Percentiles rank a stretch among this genome's conserved stretches.
phyloP scores from a whole-genome alignment of 2,113 vertebrate genomes.

The Acrocephalus kingi region DNA sequence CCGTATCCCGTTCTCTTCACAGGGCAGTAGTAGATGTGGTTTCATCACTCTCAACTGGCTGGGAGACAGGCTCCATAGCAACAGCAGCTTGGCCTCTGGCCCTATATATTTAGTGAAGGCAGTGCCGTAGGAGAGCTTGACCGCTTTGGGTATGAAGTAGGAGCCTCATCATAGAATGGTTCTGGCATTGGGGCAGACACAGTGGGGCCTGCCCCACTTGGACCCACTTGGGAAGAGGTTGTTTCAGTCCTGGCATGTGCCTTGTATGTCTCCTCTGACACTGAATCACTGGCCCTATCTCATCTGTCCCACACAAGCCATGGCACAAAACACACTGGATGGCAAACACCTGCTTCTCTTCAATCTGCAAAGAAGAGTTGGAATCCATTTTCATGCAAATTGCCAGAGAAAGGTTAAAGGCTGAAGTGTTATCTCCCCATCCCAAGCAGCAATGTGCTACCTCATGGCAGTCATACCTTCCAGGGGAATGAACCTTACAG shows the following conservation, averaged over 20 bases:
- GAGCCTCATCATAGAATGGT: neutral
- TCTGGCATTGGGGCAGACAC: neutral
- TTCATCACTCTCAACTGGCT: neutral
- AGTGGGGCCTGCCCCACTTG: neutral
- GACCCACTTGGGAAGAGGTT: neutral
- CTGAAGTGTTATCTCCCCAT: neutral
- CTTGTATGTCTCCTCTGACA: neutral
- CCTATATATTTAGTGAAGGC: neutral
- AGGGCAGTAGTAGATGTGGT: neutral
- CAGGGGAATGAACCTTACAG: neutral
- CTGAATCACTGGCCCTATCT: neutral
- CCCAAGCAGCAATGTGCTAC: neutral
- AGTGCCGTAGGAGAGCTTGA: neutral
- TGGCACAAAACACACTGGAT: neutral
- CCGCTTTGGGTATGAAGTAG: neutral
- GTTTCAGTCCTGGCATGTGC: neutral
- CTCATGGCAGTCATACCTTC: neutral
- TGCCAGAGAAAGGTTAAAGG: neutral
- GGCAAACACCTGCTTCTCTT: neutral
- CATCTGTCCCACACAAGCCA: neutral
- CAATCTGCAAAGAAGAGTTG: neutral
- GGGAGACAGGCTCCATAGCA: neutral
- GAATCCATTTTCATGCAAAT: neutral
- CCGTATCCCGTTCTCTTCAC: neutral
- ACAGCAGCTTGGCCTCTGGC: neutral